Conservation (phyloP, 2,797 vertebrate genomes). For the Antrozous pallidus region DNA sequence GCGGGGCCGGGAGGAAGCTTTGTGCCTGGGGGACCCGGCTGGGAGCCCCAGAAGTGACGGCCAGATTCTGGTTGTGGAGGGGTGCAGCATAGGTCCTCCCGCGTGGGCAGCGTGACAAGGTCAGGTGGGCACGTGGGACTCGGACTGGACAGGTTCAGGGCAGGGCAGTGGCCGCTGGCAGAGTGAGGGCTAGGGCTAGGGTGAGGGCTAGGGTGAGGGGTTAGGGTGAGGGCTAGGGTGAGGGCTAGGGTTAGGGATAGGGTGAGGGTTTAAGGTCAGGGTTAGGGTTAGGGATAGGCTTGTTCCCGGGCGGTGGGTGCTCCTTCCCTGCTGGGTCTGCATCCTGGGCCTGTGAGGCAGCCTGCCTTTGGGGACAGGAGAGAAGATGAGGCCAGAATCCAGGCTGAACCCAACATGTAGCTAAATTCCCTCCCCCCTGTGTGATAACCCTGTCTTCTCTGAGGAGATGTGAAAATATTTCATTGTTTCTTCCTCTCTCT, state of each 20-base stretch:
- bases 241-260: too few relatives aligned
- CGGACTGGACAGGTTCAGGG: not conserved
- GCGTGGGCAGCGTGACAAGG: not conserved
- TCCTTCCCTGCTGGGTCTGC: not conserved
- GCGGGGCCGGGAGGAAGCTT: not conserved
- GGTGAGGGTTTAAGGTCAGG: too few relatives aligned
- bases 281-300: too few relatives aligned
- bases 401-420: not conserved
- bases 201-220: too few relatives aligned
- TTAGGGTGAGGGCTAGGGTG: too few relatives aligned
- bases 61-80: not conserved
- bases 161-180: not conserved
- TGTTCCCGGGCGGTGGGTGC: not conserved
- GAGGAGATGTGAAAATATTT: not conserved
- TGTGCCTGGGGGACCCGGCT: not conserved
- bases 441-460: not conserved
- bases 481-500: not conserved
- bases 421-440: not conserved
- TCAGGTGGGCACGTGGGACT: too few relatives aligned
- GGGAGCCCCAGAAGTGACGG: not conserved
- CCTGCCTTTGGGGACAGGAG: not conserved
- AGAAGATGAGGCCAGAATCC: not conserved
- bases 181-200: too few relatives aligned
- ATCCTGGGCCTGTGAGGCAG: not conserved
- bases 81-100: rapidly evolving